phyloP scores from a whole-genome alignment of 1,140 invertebrate species.

The Adoxophyes honmai region DNA sequence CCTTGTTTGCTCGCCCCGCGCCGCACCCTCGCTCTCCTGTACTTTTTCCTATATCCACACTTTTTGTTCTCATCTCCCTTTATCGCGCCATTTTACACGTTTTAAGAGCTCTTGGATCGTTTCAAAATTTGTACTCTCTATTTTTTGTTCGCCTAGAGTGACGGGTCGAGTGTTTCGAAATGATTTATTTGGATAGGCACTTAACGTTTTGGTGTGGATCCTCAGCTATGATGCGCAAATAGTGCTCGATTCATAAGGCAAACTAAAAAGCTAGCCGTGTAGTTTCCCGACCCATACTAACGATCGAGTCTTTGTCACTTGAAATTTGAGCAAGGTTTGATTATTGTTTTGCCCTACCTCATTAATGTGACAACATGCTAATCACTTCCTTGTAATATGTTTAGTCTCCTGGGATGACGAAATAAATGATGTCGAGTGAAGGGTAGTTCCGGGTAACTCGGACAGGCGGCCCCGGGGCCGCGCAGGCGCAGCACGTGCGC shows the following conservation, averaged over 20 bases:
- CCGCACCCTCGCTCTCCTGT: not conserved
- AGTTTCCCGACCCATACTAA: too few relatives aligned
- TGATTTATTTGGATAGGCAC: constrained; percentile 65
- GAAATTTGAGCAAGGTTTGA: too few relatives aligned
- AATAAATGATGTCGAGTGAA: not conserved
- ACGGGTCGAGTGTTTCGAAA: constrained; percentile 63
- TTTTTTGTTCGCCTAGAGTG: constrained; percentile 57
- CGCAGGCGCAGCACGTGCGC: too few relatives aligned
- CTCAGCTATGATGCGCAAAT: constrained; percentile 7
- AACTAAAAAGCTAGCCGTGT: not conserved
- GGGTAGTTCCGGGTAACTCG: not conserved
- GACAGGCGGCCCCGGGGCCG: not conserved
- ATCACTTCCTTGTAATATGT: not conserved
- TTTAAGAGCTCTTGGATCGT: constrained; percentile 51
- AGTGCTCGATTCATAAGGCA: not conserved
- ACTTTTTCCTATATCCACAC: constrained; percentile 8
- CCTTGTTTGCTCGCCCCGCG: not conserved
- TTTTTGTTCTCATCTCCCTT: constrained; percentile 34
- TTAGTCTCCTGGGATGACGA: not conserved
- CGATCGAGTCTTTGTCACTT: too few relatives aligned
- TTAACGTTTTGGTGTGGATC: constrained; percentile 27
- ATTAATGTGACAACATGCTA: not conserved
- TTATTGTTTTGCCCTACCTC: too few relatives aligned
- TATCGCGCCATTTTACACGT: constrained; percentile 62
- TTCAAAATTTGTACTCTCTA: constrained; percentile 58